Conservation (phyloP, 2,113 vertebrate species). For the Xiphophorus hellerii region DNA sequence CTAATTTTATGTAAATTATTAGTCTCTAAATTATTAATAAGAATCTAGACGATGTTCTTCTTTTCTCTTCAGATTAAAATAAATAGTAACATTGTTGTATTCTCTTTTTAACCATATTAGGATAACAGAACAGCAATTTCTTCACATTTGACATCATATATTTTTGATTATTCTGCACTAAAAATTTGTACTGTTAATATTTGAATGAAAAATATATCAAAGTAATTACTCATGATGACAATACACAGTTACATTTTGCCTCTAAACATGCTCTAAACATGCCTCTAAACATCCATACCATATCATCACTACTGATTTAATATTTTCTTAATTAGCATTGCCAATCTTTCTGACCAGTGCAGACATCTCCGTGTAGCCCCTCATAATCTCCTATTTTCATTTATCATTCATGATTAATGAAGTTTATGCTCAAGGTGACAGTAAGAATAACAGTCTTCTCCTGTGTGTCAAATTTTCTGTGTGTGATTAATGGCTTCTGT, state of each 20-base stretch:
- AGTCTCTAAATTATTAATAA: background rate
- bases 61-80: background rate
- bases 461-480: slow-evolving; percentile 9
- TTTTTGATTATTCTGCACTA: background rate
- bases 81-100: background rate
- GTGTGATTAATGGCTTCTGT: slow-evolving; percentile 33
- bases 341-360: background rate
- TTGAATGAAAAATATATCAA: background rate
- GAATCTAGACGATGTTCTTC: no score
- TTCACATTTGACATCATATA: background rate
- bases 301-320: background rate
- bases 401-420: slow-evolving; percentile 37
- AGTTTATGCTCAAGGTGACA: background rate
- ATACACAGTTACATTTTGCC: background rate
- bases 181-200: background rate
- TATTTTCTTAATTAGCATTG: background rate
- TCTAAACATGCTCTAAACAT: background rate
- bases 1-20: background rate
- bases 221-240: background rate
- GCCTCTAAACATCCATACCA: background rate
- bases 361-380: background rate
- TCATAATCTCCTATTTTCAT: background rate
- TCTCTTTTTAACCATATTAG: background rate
- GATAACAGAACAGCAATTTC: background rate
- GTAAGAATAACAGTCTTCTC: slow-evolving; percentile 23